Evolutionary conservation across 2,797 vertebrate genomes (phyloP).

Genomic region (Gobio occitaniae): DNA sequence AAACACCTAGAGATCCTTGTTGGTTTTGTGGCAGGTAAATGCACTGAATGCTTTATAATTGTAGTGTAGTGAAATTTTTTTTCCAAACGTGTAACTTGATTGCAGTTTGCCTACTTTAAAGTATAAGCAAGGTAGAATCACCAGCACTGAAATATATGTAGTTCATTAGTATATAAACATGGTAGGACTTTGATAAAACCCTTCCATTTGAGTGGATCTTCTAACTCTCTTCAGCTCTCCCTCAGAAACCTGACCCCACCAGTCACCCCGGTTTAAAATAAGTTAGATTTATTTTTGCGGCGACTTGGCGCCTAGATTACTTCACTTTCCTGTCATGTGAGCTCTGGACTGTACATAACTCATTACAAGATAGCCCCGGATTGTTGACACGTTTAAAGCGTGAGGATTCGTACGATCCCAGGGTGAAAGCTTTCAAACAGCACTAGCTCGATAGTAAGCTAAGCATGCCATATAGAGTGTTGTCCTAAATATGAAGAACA

Average conservation of each 20-base stretch:
- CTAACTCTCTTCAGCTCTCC: constrained; percentile 63
- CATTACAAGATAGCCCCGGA: constrained; percentile 68
- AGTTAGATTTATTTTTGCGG: constrained; percentile 79
- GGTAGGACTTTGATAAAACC: background rate
- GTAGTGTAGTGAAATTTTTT: background rate
- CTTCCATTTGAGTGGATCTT: constrained; percentile 12
- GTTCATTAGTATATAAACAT: background rate
- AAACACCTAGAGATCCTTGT: background rate
- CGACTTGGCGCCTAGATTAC: constrained; percentile 76
- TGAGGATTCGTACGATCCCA: constrained; percentile 54
- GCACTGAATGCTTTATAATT: background rate
- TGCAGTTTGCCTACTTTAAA: background rate
- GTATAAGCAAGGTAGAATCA: no score
- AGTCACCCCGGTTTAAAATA: constrained; percentile 79
- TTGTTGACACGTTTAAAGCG: constrained; percentile 67
- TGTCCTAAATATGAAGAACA: constrained; percentile 10
- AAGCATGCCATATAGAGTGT: constrained; percentile 13
- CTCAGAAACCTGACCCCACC: constrained; percentile 72
- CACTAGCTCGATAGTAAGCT: constrained; percentile 13
- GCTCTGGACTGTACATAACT: constrained; percentile 58
- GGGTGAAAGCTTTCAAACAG: constrained; percentile 16
- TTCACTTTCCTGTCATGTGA: constrained; percentile 81
- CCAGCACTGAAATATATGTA: background rate
- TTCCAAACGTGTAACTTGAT: background rate
- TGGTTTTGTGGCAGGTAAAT: background rate